These are phyloP conservation scores for Paramisgurnus dabryanus DNA, from an alignment of 2,113 vertebrate species.

Conservation along the genomic window DNA sequence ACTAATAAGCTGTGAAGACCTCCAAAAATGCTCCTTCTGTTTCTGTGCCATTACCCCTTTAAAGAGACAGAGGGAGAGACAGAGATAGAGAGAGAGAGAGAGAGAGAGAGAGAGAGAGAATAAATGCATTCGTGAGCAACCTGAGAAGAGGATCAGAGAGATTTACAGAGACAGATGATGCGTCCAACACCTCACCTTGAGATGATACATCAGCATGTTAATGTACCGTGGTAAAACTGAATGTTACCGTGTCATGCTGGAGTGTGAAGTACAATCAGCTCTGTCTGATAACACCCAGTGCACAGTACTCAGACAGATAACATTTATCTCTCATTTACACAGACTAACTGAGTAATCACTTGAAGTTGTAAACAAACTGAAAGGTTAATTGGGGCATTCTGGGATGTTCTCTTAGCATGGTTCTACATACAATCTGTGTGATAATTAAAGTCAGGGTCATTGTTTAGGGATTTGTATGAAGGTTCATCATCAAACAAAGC, in stretches of 20 bases:
- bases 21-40: slow-evolving; percentile 10
- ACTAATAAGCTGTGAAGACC: neutral
- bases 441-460: slow-evolving; percentile 1
- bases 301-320: neutral
- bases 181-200: neutral
- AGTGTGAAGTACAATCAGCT: neutral
- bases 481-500: neutral
- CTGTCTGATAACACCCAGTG: neutral
- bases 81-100: neutral
- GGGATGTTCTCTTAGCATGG: neutral
- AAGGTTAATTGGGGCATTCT: neutral
- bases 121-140: neutral
- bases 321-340: slow-evolving; percentile 20
- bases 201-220: neutral
- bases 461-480: neutral
- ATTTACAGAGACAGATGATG: slow-evolving; percentile 9
- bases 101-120: neutral
- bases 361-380: slow-evolving; percentile 15
- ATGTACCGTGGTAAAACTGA: neutral
- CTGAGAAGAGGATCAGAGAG: neutral
- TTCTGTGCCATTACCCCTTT: slow-evolving; percentile 3
- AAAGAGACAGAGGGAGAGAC: neutral
- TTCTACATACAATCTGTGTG: neutral
- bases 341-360: slow-evolving; percentile 35
- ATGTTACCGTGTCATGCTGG: neutral